phyloP scores from a whole-genome alignment of 1,140 invertebrate genomes.

The Megathymus violae region DNA sequence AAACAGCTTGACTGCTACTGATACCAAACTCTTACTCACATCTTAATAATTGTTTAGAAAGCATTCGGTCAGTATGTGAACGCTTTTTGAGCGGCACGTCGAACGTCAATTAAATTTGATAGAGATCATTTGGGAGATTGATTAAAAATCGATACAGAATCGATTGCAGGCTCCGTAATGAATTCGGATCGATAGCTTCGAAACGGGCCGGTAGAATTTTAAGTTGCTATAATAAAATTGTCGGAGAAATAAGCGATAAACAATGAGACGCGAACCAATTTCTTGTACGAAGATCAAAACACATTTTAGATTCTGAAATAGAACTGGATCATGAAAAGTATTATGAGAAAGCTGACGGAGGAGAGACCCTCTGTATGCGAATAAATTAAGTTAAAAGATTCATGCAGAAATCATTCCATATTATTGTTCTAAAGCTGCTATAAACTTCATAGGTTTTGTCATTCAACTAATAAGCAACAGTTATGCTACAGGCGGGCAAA shows the following conservation, averaged over 20 bases:
- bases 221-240: conserved; percentile 49
- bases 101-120: conserved; percentile 67
- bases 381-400: conserved; percentile 25
- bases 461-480: conserved; percentile 33
- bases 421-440: conserved; percentile 22
- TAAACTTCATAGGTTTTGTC: conserved; percentile 37
- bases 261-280: conserved; percentile 24
- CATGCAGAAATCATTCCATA: conserved; percentile 33
- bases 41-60: conserved; percentile 52
- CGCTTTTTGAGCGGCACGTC: conserved; percentile 51
- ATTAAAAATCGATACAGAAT: conserved; percentile 67
- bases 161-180: conserved; percentile 51
- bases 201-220: conserved; percentile 48
- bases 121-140: conserved; percentile 65
- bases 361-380: conserved; percentile 13
- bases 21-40: conserved; percentile 42
- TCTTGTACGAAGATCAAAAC: conserved; percentile 12
- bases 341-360: conserved; percentile 20
- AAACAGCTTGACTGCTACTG: conserved; percentile 33
- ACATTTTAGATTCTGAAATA: conserved; percentile 20
- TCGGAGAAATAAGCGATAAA: conserved; percentile 39
- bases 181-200: conserved; percentile 47
- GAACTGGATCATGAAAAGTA: conserved; percentile 14
- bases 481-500: conserved; percentile 27
- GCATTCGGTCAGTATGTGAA: conserved; percentile 49